Evolutionary conservation across 2,888 invertebrate genomes (phyloP).

Genomic region (Nematopogon swammerdamellus): DNA sequence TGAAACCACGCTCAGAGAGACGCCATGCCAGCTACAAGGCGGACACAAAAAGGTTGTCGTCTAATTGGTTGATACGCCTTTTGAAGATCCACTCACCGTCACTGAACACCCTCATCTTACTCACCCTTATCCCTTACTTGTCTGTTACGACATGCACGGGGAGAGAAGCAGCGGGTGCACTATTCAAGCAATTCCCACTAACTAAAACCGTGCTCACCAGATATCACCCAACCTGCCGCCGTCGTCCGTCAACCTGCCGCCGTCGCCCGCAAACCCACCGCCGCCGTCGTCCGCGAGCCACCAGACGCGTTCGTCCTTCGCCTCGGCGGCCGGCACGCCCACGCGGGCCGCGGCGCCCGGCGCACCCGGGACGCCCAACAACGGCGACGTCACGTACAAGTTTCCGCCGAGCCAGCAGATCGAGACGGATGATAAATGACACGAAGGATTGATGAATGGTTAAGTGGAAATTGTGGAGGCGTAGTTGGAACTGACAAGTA

Average conservation of each 20-base stretch:
- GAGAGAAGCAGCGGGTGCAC: too few species aligned
- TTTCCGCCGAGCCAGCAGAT: background rate
- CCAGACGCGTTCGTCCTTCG: constrained; percentile 15
- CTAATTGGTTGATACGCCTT: background rate
- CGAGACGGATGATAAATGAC: background rate
- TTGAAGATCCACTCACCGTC: too few species aligned
- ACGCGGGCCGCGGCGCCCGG: constrained; percentile 26
- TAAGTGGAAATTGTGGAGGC: too few species aligned
- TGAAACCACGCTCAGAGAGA: too few species aligned
- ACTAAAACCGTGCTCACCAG: too few species aligned
- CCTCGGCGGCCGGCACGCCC: constrained; percentile 18
- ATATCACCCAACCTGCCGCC: constrained; percentile 37
- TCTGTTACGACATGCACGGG: too few species aligned
- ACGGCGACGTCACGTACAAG: constrained; percentile 1
- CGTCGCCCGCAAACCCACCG: constrained; percentile 26
- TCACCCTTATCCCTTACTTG: too few species aligned
- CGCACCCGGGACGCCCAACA: background rate
- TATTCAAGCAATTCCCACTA: too few species aligned
- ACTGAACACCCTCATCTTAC: background rate
- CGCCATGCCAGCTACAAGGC: too few species aligned
- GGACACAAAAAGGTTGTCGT: too few species aligned
- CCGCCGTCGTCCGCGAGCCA: constrained; percentile 24
- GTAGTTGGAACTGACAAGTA: too few species aligned
- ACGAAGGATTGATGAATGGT: too few species aligned
- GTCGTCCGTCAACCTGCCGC: constrained; percentile 32